Evolutionary conservation across 1,140 invertebrate genomes (phyloP).

Genomic region (Halesus radiatus): DNA sequence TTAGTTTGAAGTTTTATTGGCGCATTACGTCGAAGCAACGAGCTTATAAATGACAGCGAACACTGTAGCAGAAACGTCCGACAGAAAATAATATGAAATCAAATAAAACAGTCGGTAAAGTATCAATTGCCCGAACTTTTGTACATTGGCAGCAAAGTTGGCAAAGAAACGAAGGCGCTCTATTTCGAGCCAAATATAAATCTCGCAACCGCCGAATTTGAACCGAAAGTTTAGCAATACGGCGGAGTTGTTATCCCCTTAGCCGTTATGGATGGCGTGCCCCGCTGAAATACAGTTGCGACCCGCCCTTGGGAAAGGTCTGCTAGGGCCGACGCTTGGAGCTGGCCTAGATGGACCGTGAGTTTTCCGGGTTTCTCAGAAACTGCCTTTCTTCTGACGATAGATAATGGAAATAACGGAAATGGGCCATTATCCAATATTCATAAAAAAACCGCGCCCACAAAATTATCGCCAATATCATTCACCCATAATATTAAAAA

Average conservation of each 20-base stretch:
- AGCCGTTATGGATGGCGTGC: slow-evolving; percentile 1
- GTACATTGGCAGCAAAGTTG: background rate
- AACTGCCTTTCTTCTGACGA: too few species aligned
- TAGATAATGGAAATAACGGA: too few species aligned
- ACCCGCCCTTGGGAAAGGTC: too few species aligned
- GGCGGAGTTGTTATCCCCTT: slow-evolving; percentile 13
- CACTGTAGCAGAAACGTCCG: background rate
- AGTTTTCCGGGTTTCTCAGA: too few species aligned
- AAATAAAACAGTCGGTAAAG: slow-evolving; percentile 13
- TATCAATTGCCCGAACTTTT: slow-evolving; percentile 15
- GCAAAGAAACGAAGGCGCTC: slow-evolving; percentile 18
- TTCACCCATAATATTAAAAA: too few species aligned
- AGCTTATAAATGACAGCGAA: slow-evolving; percentile 17
- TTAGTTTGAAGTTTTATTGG: background rate
- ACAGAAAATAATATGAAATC: slow-evolving; percentile 20
- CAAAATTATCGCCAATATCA: too few species aligned
- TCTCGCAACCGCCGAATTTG: slow-evolving; percentile 25
- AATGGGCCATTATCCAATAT: too few species aligned
- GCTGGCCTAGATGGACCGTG: too few species aligned
- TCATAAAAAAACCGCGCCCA: too few species aligned
- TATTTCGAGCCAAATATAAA: slow-evolving; percentile 21
- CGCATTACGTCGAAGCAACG: background rate
- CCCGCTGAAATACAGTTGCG: background rate
- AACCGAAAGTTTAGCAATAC: slow-evolving; percentile 29
- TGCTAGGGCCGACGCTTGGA: too few species aligned